Base-by-base conservation (phyloP, 2,888 invertebrate species). In the Trachelus iudaicus region DNA sequence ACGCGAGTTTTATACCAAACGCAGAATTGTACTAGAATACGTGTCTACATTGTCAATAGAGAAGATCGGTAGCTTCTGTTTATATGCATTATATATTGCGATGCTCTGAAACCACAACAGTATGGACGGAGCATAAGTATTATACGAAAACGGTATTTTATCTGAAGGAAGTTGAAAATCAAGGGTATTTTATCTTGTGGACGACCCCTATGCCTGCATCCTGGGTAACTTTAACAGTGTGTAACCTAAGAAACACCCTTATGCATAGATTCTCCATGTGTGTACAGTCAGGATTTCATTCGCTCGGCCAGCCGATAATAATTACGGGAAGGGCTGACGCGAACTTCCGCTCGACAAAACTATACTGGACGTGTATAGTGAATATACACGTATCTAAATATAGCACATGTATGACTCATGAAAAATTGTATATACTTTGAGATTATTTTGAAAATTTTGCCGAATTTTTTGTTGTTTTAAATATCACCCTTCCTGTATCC, bases 341-440 rank as follows among this genome's bases (percentile, higher is more conserved):
- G 83, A 80, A 83, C 83, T 83, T 83, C 83, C 83, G 83, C 76
- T 75, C 78, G 77, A 80, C 79, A 75, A 80, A 81, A 81, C 77
- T 75, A 77, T 77, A 23, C 13, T 71, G 31, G 71, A 13, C 71
- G 71, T 56, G 56, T 56, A 23, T 9, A 6, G 15, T 15, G 4
- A 15, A 15, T 40, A 40, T 15, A 4, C 56, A 9, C 37, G 6
- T 23, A 56, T 56, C 23, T 23, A 23, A 23, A 56, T 56, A 56
- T 23, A 56, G 9, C 23, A 1, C 1, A 23, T 9, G 56, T 56
- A 23, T 56, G 56, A 56, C 56, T 56, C 56, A 56, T 56, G 12
- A 6, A 15, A 56, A 56, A 56, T 56, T 9, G 6, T 56, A 23
- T 23, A 23, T 23, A 23, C 2, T 56, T 56, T 6, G 56, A 23